Evolutionary conservation across 1,140 invertebrate genomes (phyloP), one percentile per base, ranked within the genome.

Genomic region (Diuraphis noxia): DNA sequence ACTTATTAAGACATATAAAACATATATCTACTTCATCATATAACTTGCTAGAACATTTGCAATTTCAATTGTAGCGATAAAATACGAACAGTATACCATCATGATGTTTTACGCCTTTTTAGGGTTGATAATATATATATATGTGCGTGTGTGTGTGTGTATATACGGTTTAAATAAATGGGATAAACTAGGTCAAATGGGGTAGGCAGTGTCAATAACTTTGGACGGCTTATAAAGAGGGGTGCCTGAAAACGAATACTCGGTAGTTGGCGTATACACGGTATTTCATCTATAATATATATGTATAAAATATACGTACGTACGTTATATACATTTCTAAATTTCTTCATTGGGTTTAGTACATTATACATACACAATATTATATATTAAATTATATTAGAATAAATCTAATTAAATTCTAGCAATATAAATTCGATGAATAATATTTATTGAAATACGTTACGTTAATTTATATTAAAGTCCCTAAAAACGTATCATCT

Each of bases 201-300:
- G 81, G 38, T 82, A 82, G 38, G 81, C 81, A 82, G 38, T 82
- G 81, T 82, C 81, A 82, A 82, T 82, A 82, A 82, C 81, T 82
- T 41, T 38, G 36, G 79, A 38, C 79, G 38, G 38, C 38, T 82
- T 82, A 82, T 82, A 82, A 82, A 25, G 79, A 82, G 81, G 79
- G 36, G 81, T 82, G 23, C 38, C 38, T 81, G 38, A 41, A 82
- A 82, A 82, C 23, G 38, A 82, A 10, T 82, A 41, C 79, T 38
- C 79, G 79, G 23, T 13, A 72, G 56, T 72, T n/a, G 56, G 56
- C 56, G 23, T 79, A n/a, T n/a, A 79, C 34, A 36, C 34, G 19
- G 72, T 36, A 36, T 82, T 38, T 2, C 7, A 81, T 1, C 38
- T 81, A 38, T 38, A 36, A 81, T 84, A 43, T 17, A n/a, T 72